phyloP scores from a whole-genome alignment of 1,140 invertebrate genomes.

The Arctopsyche grandis region DNA sequence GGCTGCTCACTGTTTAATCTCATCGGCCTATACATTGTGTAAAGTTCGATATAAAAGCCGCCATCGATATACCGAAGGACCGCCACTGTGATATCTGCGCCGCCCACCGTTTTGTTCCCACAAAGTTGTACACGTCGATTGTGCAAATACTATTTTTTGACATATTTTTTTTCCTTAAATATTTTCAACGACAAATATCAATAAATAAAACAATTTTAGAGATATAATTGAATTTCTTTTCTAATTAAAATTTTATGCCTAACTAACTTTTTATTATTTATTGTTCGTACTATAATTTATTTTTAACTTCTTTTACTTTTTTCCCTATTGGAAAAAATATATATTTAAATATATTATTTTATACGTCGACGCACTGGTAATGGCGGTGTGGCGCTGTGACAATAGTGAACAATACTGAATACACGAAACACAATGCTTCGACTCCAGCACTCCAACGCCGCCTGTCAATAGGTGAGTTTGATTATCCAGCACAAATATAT shows the following conservation, averaged over 20 bases:
- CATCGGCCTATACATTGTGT: constrained; percentile 42
- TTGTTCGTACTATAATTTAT: no score
- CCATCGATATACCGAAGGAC: constrained; percentile 30
- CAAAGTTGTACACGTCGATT: background rate
- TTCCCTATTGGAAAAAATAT: background rate
- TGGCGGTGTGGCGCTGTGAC: constrained; percentile 25
- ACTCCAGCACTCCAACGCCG: constrained; percentile 15
- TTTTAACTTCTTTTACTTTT: no score
- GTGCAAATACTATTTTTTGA: background rate
- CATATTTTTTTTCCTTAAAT: no score
- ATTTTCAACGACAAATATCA: background rate
- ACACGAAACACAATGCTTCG: constrained; percentile 40
- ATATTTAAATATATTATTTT: background rate
- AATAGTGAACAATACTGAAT: constrained; percentile 38
- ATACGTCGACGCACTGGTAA: constrained; percentile 8
- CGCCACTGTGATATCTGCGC: background rate
- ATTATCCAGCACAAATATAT: constrained; percentile 26
- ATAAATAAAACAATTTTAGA: no score
- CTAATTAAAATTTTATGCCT: no score
- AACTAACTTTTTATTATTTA: no score
- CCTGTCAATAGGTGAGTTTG: constrained; percentile 38
- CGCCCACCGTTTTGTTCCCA: background rate
- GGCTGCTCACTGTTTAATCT: constrained; percentile 47
- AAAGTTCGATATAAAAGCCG: constrained; percentile 45
- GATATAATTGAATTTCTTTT: no score